A percentile compares a stretch with the other conserved stretches of the same genome.
phyloP scores from a whole-genome alignment of 2,113 vertebrate species.

The Phylloscopus whistleri region DNA sequence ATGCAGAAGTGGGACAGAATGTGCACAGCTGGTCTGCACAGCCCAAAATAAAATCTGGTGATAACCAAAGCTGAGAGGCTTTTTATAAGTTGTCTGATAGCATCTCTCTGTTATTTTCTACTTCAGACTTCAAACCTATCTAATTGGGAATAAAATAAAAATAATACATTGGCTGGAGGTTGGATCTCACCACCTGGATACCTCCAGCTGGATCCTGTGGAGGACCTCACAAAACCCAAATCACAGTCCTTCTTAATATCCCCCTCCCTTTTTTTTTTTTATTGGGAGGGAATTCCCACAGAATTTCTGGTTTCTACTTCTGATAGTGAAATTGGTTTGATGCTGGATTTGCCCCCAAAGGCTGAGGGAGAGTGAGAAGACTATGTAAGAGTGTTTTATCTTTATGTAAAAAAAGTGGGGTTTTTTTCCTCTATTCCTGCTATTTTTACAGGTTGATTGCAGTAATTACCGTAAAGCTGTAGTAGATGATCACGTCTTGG shows the following conservation, averaged over 20 bases:
- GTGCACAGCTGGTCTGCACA: background rate
- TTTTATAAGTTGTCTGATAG: background rate
- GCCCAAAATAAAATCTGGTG: background rate
- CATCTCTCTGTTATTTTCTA: background rate
- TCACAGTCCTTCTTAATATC: background rate
- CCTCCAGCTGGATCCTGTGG: background rate
- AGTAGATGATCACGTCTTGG: rapidly evolving
- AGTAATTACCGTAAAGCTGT: rapidly evolving
- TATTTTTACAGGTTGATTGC: conserved; percentile 21
- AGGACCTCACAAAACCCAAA: background rate
- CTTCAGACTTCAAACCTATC: background rate
- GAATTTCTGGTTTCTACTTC: background rate
- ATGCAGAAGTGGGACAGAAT: background rate
- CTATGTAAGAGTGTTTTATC: background rate
- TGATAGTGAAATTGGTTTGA: background rate
- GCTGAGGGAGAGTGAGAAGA: background rate
- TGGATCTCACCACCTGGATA: background rate
- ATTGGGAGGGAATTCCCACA: background rate
- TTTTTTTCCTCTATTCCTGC: background rate
- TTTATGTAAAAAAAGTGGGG: background rate
- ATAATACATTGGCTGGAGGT: background rate
- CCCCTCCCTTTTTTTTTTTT: background rate
- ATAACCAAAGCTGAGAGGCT: background rate
- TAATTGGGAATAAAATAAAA: background rate
- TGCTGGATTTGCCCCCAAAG: background rate